A percentile compares a stretch with the other conserved stretches of the same genome.
Evolutionary conservation across 30 jellyfish, hydroid and myxozoan species (phyloP).

Genomic region (Morbakka virulenta): DNA sequence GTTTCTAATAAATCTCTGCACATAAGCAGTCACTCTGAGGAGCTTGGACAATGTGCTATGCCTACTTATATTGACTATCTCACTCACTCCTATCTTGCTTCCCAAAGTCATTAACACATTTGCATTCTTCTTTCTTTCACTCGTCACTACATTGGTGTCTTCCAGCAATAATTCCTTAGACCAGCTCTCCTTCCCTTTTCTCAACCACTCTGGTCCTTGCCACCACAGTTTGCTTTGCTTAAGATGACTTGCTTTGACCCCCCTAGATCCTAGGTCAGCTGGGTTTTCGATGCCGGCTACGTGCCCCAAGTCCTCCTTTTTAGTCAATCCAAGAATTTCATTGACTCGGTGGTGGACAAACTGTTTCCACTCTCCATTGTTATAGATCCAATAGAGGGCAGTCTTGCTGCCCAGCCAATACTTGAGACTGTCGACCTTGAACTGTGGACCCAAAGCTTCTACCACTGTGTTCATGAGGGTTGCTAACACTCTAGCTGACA

Average conservation of each 20-base stretch:
- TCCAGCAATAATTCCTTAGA: slow-evolving; percentile 16
- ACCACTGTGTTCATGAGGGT: too few relatives aligned
- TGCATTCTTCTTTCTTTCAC: slow-evolving; percentile 34
- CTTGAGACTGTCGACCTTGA: too few relatives aligned
- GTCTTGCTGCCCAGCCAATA: too few relatives aligned
- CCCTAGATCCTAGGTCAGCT: slow-evolving; percentile 62
- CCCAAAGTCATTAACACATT: background rate
- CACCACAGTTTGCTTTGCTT: slow-evolving; percentile 54
- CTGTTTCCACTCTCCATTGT: too few relatives aligned
- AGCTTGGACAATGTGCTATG: slow-evolving; percentile 13
- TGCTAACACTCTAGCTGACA: too few relatives aligned
- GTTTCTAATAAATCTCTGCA: slow-evolving; percentile 8
- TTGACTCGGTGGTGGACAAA: too few relatives aligned
- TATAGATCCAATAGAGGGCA: too few relatives aligned
- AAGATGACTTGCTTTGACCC: slow-evolving; percentile 32
- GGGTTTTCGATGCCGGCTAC: too few relatives aligned
- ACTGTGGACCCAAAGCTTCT: too few relatives aligned
- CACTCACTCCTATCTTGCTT: slow-evolving; percentile 5
- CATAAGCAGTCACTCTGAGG: slow-evolving; percentile 32
- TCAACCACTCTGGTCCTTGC: slow-evolving; percentile 49
- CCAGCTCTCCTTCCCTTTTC: slow-evolving; percentile 14
- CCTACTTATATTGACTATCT: slow-evolving; percentile 30
- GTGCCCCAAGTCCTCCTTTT: too few relatives aligned
- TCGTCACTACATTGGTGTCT: slow-evolving; percentile 12
- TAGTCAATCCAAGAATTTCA: too few relatives aligned